A percentile compares a stretch with the other conserved stretches of the same genome.
Evolutionary conservation across 2,797 vertebrate species (phyloP).

Genomic region (Ptychobarbus kaznakovi): DNA sequence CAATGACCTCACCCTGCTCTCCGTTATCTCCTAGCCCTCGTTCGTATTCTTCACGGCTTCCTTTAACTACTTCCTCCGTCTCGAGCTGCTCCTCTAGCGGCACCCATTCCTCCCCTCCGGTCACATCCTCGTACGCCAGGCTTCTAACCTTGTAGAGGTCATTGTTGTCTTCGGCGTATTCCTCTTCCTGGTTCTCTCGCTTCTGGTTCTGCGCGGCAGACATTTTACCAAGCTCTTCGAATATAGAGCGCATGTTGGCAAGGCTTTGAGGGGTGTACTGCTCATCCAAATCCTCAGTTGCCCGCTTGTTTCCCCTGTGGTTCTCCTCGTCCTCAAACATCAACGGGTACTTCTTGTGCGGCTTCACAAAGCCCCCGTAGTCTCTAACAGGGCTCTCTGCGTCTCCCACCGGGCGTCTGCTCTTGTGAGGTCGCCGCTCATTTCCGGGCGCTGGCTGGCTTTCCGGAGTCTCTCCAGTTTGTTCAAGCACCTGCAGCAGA

Average conservation of each 20-base stretch:
- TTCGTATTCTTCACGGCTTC: slow-evolving; percentile 89
- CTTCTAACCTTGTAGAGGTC: slow-evolving; percentile 85
- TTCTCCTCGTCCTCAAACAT: slow-evolving; percentile 90
- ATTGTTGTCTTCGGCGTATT: slow-evolving; percentile 82
- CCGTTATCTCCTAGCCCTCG: slow-evolving; percentile 76
- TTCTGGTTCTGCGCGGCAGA: slow-evolving; percentile 80
- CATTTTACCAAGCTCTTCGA: slow-evolving; percentile 93
- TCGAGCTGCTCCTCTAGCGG: slow-evolving; percentile 93
- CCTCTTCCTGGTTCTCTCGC: slow-evolving; percentile 83
- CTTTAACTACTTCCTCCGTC: slow-evolving; percentile 90
- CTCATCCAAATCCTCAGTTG: slow-evolving; percentile 95
- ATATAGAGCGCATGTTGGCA: slow-evolving; percentile 93
- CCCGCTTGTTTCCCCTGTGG: slow-evolving; percentile 84
- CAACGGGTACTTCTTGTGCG: slow-evolving; percentile 84
- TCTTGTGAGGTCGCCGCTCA: slow-evolving; percentile 78
- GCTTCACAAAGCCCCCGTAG: slow-evolving; percentile 85
- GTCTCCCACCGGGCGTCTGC: slow-evolving; percentile 72
- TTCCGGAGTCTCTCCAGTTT: slow-evolving; percentile 82
- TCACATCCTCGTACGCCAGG: slow-evolving; percentile 91
- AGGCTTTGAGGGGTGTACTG: slow-evolving; percentile 97
- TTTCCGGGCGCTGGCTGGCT: slow-evolving; percentile 71
- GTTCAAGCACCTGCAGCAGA: slow-evolving; percentile 87
- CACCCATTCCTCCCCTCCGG: slow-evolving; percentile 95
- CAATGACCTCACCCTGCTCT: slow-evolving; percentile 76
- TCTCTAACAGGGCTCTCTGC: slow-evolving; percentile 79